Conservation (phyloP, 92 coral and sea anemone genomes). For the Metridium senile region DNA sequence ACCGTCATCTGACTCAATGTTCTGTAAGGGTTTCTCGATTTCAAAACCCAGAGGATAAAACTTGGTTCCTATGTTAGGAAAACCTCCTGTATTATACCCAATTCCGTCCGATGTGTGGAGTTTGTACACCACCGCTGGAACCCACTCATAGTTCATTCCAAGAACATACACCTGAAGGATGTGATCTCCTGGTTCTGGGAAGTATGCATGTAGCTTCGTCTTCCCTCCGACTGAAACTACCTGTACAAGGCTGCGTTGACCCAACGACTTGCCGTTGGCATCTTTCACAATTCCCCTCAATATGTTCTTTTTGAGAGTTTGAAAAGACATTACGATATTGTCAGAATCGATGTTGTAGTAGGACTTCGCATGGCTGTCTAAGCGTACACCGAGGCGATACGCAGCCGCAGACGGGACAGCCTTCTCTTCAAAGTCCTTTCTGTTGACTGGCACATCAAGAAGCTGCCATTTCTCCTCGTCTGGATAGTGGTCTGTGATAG, state of each 20-base stretch:
- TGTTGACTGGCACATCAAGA: slow-evolving; percentile 58
- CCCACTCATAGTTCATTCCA: slow-evolving; percentile 58
- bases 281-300: slow-evolving; percentile 67
- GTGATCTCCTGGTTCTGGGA: slow-evolving; percentile 79
- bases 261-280: slow-evolving; percentile 33
- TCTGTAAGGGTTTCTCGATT: slow-evolving; percentile 58
- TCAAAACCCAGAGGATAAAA: slow-evolving; percentile 72
- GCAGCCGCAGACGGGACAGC: slow-evolving; percentile 70
- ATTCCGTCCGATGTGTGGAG: slow-evolving; percentile 69
- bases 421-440: slow-evolving; percentile 70
- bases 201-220: slow-evolving; percentile 54
- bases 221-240: slow-evolving; percentile 39
- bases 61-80: slow-evolving; percentile 57
- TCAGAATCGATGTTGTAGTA: slow-evolving; percentile 61
- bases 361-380: slow-evolving; percentile 74
- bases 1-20: slow-evolving; percentile 70
- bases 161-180: slow-evolving; percentile 53
- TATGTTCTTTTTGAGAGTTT: slow-evolving; percentile 35
- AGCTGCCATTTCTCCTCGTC: slow-evolving; percentile 69
- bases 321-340: slow-evolving; percentile 54
- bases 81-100: slow-evolving; percentile 79
- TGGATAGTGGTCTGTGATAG: slow-evolving; percentile 73
- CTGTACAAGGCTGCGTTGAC: slow-evolving; percentile 67
- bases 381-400: slow-evolving; percentile 49
- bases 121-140: slow-evolving; percentile 65